phyloP scores from a whole-genome alignment of 2,888 invertebrate species.

The Pristionchus fissidentatus region DNA sequence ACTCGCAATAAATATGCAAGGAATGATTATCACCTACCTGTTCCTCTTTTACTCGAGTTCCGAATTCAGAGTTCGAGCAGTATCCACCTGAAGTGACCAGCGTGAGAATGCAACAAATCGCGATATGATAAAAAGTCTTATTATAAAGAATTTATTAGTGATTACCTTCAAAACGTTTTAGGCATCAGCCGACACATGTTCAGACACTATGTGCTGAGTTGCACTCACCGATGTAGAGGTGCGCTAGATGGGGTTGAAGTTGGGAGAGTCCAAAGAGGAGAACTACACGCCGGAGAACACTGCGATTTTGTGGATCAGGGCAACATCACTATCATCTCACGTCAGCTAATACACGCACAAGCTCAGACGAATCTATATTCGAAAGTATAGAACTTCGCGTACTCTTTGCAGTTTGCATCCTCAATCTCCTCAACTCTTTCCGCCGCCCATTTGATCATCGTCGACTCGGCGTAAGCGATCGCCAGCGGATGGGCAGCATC shows the following conservation, averaged over 20 bases:
- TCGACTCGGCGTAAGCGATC: conserved; percentile 87
- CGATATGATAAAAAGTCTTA: too few species aligned
- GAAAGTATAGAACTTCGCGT: not conserved
- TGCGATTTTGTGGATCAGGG: too few species aligned
- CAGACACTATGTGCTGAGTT: not conserved
- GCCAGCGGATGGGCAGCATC: conserved; percentile 81
- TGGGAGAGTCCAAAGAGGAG: conserved; percentile 70
- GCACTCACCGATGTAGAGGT: conserved; percentile 82
- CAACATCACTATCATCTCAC: not conserved
- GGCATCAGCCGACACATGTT: too few species aligned
- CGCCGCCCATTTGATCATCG: conserved; percentile 60
- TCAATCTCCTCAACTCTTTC: conserved; percentile 58
- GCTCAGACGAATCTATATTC: not conserved
- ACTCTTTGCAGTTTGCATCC: conserved; percentile 49
- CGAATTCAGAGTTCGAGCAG: conserved; percentile 77
- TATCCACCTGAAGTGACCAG: conserved; percentile 75
- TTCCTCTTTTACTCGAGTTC: conserved; percentile 78
- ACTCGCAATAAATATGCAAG: not conserved
- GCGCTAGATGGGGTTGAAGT: conserved; percentile 83
- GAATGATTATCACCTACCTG: not conserved
- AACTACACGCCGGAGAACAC: not conserved
- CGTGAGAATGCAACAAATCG: too few species aligned
- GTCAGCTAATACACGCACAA: too few species aligned
- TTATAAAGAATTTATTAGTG: too few species aligned
- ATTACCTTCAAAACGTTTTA: too few species aligned